phyloP scores from a whole-genome alignment of 2,888 invertebrate species.

The Limnephilus lunatus region DNA sequence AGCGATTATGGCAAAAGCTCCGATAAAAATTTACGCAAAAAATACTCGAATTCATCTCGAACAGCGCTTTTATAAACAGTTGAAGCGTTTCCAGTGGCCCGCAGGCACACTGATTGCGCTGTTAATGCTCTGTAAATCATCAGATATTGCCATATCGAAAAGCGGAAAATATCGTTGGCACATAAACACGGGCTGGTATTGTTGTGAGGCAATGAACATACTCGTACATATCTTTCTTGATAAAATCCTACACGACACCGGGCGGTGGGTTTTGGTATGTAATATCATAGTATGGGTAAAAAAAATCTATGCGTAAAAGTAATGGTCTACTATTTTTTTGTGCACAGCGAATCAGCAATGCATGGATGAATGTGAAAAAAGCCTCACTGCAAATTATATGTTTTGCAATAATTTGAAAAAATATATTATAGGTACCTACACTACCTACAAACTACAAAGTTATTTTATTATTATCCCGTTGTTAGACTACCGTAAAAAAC shows the following conservation, averaged over 20 bases:
- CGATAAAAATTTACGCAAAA: background rate
- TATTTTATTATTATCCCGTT: too few relatives aligned
- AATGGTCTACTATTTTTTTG: background rate
- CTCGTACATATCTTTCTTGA: background rate
- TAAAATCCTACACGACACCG: background rate
- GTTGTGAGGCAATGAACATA: background rate
- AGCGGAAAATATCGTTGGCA: slow-evolving; percentile 29
- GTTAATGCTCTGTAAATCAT: slow-evolving; percentile 62
- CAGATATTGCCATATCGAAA: slow-evolving; percentile 59
- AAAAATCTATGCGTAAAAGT: background rate
- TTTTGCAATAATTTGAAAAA: too few relatives aligned
- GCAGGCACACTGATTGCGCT: slow-evolving; percentile 58
- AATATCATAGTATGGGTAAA: background rate
- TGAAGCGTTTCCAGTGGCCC: slow-evolving; percentile 60
- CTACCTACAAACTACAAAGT: too few relatives aligned
- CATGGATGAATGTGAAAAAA: too few relatives aligned
- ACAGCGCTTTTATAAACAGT: slow-evolving; percentile 25
- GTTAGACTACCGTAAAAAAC: too few relatives aligned
- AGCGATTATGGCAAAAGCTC: background rate
- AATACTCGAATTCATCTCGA: background rate
- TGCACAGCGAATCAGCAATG: background rate
- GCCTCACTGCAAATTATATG: too few relatives aligned
- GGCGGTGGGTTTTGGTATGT: background rate
- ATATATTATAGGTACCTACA: too few relatives aligned
- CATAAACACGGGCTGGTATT: slow-evolving; percentile 38